Conservation (phyloP, 2,113 vertebrate genomes). For the Kryptolebias marmoratus region DNA sequence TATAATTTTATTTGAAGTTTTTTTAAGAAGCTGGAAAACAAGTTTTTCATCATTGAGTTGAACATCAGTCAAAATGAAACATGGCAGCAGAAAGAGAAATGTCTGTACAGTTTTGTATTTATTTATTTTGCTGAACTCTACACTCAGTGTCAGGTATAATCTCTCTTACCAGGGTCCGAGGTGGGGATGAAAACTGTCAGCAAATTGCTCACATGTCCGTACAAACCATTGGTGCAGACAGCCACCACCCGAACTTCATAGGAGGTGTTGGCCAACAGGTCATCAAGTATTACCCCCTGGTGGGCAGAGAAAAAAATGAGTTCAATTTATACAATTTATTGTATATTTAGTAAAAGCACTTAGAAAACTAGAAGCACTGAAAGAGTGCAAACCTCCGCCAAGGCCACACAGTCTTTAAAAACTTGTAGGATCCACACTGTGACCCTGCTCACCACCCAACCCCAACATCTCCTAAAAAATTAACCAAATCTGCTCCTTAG, state of each 20-base stretch:
- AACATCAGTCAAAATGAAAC: neutral
- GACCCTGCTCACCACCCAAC: too few species aligned
- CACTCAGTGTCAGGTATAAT: conserved; percentile 19
- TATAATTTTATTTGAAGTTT: too few species aligned
- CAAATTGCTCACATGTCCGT: conserved; percentile 88
- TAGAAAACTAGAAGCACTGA: too few species aligned
- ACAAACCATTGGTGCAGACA: conserved; percentile 90
- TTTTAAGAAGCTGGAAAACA: too few species aligned
- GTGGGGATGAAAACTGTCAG: conserved; percentile 88
- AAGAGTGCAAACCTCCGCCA: too few species aligned
- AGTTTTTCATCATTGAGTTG: neutral
- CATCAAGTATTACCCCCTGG: conserved; percentile 94
- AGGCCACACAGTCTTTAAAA: too few species aligned
- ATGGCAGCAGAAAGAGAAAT: neutral
- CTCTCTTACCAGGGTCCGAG: conserved; percentile 88
- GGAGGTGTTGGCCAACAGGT: conserved; percentile 89
- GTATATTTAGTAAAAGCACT: too few species aligned
- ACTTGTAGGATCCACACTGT: too few species aligned
- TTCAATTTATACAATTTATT: neutral
- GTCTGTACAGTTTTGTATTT: neutral
- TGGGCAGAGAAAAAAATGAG: conserved; percentile 33
- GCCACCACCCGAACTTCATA: conserved; percentile 94
- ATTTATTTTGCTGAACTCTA: neutral
- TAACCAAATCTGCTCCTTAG: too few species aligned
- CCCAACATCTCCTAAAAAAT: too few species aligned